phyloP scores from a whole-genome alignment of 2,797 vertebrate genomes.

The Enteromius mattozi region DNA sequence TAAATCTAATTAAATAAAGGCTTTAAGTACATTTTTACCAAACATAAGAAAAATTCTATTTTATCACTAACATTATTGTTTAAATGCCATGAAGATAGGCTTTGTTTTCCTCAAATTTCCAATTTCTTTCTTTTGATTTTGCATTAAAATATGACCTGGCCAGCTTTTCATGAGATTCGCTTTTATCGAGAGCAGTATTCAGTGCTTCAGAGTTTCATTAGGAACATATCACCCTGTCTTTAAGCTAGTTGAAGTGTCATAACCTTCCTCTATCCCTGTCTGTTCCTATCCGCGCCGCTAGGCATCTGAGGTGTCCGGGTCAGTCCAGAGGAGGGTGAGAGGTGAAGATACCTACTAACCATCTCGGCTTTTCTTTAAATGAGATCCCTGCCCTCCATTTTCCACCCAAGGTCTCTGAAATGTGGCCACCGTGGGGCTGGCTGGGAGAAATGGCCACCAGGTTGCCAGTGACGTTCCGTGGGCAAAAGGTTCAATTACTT shows the following conservation, averaged over 20 bases:
- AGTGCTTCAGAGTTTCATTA: not conserved
- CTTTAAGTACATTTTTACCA: too few species aligned
- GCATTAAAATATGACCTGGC: not conserved
- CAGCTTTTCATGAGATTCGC: not conserved
- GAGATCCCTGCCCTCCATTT: conserved; percentile 72
- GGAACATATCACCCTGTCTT: conserved; percentile 4
- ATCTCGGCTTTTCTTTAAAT: conserved; percentile 71
- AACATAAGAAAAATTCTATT: not conserved
- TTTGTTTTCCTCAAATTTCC: not conserved
- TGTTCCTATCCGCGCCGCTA: conserved; percentile 7
- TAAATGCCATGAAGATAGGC: not conserved
- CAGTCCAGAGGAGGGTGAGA: conserved; percentile 42
- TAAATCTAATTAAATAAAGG: too few species aligned
- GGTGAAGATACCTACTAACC: conserved; percentile 64
- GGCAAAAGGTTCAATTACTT: conserved; percentile 81
- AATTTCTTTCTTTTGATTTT: not conserved
- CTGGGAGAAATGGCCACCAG: conserved; percentile 65
- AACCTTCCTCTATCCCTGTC: conserved; percentile 22
- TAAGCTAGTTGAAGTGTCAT: not conserved
- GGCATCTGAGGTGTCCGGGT: conserved; percentile 16
- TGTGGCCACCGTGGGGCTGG: conserved; percentile 59
- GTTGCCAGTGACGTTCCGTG: conserved; percentile 70
- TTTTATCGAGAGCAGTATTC: not conserved
- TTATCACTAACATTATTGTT: not conserved
- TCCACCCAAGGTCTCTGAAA: conserved; percentile 69